phyloP scores from a whole-genome alignment of 2,888 invertebrate genomes.

The Dinocampus coccinellae region DNA sequence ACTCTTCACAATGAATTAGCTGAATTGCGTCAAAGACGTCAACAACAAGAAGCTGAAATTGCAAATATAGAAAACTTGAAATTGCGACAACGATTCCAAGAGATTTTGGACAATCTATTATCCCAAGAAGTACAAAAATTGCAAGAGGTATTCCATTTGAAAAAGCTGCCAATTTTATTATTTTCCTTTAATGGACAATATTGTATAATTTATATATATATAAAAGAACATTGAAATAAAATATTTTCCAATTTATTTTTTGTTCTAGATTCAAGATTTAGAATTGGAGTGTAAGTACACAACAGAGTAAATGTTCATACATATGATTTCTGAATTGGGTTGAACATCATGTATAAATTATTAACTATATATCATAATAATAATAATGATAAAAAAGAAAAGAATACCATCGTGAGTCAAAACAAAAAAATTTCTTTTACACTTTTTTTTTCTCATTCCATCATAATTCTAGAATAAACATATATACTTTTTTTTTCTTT shows the following conservation, averaged over 20 bases:
- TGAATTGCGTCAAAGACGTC: conserved; percentile 80
- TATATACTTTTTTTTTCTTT: conserved; percentile 9
- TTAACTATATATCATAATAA: neutral
- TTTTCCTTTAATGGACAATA: neutral
- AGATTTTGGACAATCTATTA: conserved; percentile 82
- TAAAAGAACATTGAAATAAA: neutral
- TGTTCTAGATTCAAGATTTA: conserved; percentile 57
- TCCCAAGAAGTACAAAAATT: conserved; percentile 83
- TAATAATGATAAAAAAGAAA: neutral
- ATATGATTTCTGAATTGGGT: neutral
- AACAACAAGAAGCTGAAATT: conserved; percentile 86
- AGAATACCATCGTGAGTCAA: conserved; percentile 3
- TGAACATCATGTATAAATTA: conserved; percentile 17
- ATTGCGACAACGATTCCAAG: conserved; percentile 85
- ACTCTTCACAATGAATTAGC: conserved; percentile 81
- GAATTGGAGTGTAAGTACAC: conserved; percentile 50
- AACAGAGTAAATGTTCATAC: conserved; percentile 13
- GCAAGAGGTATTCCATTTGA: conserved; percentile 75
- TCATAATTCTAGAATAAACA: neutral
- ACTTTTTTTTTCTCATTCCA: neutral
- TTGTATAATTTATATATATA: neutral
- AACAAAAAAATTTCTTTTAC: conserved; percentile 14
- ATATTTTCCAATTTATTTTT: conserved; percentile 29
- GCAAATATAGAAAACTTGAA: conserved; percentile 88
- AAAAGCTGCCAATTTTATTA: conserved; percentile 19